Percentiles rank a stretch among this genome's conserved stretches.
These are phyloP conservation scores for Stegostoma tigrinum DNA, from an alignment of 2,113 vertebrate genomes.

Conservation along the genomic window DNA sequence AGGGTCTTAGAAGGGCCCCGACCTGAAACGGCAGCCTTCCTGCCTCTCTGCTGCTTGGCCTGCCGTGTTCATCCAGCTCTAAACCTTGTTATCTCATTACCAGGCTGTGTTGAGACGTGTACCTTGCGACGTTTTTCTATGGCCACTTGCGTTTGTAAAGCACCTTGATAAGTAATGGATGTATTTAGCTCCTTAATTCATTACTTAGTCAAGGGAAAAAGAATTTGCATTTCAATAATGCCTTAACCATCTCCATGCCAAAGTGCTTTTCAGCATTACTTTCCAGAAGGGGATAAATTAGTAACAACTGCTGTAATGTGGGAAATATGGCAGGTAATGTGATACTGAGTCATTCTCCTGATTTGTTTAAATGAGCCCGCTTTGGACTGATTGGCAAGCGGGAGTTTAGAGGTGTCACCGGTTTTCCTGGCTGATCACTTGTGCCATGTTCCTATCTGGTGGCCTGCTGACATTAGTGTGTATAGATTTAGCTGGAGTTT, in stretches of 20 bases:
- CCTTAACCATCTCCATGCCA: neutral
- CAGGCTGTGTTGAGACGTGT: neutral
- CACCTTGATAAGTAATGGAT: neutral
- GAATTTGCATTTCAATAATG: neutral
- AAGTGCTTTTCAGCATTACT: neutral
- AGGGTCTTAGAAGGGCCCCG: no score
- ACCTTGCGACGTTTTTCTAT: neutral
- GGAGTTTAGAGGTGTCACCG: neutral
- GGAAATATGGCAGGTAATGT: neutral
- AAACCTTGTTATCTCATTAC: no score
- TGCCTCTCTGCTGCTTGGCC: no score
- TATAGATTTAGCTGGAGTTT: neutral
- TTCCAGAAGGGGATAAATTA: no score
- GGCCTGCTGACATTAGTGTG: neutral
- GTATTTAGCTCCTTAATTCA: neutral
- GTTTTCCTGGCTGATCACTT: neutral
- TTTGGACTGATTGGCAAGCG: neutral
- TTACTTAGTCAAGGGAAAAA: neutral
- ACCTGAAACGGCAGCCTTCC: no score
- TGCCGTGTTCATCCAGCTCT: no score
- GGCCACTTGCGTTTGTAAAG: neutral
- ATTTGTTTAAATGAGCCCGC: neutral
- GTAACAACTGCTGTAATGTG: neutral
- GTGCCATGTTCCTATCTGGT: neutral
- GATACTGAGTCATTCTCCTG: neutral